Evolutionary conservation across 37 sponge, comb jelly and placozoan species (phyloP).

Genomic region (Dysidea cf. avara): DNA sequence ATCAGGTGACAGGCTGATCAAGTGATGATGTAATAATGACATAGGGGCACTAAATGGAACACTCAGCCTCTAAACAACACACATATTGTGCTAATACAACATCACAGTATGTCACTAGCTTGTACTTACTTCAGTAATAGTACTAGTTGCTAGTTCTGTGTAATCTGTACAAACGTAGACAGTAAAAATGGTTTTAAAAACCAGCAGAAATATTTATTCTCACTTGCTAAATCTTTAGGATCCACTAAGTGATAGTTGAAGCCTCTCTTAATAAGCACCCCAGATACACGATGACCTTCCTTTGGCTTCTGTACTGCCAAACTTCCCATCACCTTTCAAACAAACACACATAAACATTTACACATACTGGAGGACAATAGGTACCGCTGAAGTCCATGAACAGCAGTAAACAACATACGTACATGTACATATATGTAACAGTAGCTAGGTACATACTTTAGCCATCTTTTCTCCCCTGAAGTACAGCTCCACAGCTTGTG

Average conservation of each 20-base stretch:
- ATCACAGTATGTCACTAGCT: neutral
- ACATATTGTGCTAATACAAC: neutral
- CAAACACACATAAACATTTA: neutral
- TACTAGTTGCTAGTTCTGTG: conserved; percentile 81
- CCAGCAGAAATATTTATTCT: conserved; percentile 7
- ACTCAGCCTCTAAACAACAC: conserved; percentile 76
- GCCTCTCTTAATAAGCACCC: conserved; percentile 92
- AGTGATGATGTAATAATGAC: conserved; percentile 63
- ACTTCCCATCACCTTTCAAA: conserved; percentile 81
- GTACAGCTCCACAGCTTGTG: conserved; percentile 89
- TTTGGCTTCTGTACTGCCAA: conserved; percentile 66
- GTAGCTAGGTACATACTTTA: conserved; percentile 61
- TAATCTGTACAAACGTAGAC: conserved; percentile 47
- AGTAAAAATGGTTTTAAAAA: neutral
- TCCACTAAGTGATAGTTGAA: conserved; percentile 95
- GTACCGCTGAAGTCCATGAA: no score
- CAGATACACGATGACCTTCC: conserved; percentile 77
- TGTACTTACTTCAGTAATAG: conserved; percentile 67
- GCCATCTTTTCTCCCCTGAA: conserved; percentile 99
- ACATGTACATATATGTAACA: no score
- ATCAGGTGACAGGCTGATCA: conserved; percentile 63
- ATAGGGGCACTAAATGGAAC: conserved; percentile 68
- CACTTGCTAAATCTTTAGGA: conserved; percentile 83
- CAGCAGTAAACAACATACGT: no score
- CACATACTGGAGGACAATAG: neutral